Percentiles rank a stretch among this genome's conserved stretches.
phyloP scores from a whole-genome alignment of 2,888 invertebrate genomes.

The Pheosia tremula region DNA sequence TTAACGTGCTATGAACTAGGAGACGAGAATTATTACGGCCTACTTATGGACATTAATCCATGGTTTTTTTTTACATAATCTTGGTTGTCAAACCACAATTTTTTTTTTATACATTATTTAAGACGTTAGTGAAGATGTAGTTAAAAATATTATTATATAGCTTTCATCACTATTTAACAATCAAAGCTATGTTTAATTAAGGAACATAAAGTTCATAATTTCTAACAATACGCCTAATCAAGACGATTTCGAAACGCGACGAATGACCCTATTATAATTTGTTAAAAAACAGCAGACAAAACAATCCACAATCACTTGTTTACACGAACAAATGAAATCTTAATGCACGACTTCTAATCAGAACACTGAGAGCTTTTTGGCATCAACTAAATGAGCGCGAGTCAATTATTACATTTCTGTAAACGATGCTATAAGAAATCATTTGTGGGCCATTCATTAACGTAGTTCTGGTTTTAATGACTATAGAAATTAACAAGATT shows the following conservation, averaged over 20 bases:
- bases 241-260: no score
- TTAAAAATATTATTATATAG: no score
- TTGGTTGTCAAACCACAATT: background rate
- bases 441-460: conserved; percentile 11
- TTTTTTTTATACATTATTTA: no score
- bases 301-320: conserved; percentile 29
- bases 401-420: conserved; percentile 23
- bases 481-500: background rate
- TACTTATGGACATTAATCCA: background rate
- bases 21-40: background rate
- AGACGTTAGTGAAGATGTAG: no score
- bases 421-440: conserved; percentile 20
- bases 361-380: conserved; percentile 15
- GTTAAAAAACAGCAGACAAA: conserved; percentile 19
- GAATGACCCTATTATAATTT: conserved; percentile 8
- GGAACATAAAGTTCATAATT: no score
- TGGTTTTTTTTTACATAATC: background rate
- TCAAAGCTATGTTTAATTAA: no score
- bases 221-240: no score
- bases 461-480: conserved; percentile 1
- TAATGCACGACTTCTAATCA: conserved; percentile 15
- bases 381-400: conserved; percentile 15
- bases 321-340: conserved; percentile 14
- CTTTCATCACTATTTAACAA: no score
- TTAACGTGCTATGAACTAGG: background rate